Percentiles rank a stretch among this genome's conserved stretches.
phyloP scores from a whole-genome alignment of 2,113 vertebrate genomes.

The Abramis brama region DNA sequence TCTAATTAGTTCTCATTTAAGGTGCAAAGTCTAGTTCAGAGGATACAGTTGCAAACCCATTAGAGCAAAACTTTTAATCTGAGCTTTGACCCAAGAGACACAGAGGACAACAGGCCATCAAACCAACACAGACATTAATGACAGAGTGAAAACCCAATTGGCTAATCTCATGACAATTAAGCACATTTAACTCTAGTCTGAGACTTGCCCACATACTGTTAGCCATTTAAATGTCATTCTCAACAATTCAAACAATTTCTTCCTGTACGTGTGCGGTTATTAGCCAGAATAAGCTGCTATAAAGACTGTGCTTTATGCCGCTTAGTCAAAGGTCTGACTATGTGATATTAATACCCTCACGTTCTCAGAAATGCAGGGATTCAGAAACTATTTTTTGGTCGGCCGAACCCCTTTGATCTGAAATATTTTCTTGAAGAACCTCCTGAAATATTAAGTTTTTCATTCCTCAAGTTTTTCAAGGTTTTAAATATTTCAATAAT shows the following conservation, averaged over 20 bases:
- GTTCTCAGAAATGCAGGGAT: neutral
- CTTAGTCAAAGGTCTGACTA: too few species aligned
- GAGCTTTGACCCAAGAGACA: conserved; percentile 53
- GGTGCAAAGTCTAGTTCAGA: conserved; percentile 37
- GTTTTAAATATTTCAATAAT: neutral
- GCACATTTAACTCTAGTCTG: too few species aligned
- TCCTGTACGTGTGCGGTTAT: too few species aligned
- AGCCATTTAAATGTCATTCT: too few species aligned
- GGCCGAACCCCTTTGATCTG: neutral
- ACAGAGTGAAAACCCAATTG: conserved; percentile 9
- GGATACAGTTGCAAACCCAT: conserved; percentile 51
- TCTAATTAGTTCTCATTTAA: conserved; percentile 59
- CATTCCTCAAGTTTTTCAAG: neutral
- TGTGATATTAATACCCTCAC: neutral
- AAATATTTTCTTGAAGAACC: neutral
- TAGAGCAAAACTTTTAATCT: conserved; percentile 58
- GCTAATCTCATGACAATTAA: neutral
- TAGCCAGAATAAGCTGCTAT: too few species aligned
- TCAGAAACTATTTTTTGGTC: neutral
- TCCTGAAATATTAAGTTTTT: neutral
- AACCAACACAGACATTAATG: conserved; percentile 42
- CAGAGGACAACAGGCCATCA: conserved; percentile 35
- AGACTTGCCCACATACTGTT: too few species aligned
- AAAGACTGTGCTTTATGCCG: too few species aligned
- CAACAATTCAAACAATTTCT: too few species aligned